Evolutionary conservation across 2,888 invertebrate genomes (phyloP).

Genomic region (Bombyx huttoni): DNA sequence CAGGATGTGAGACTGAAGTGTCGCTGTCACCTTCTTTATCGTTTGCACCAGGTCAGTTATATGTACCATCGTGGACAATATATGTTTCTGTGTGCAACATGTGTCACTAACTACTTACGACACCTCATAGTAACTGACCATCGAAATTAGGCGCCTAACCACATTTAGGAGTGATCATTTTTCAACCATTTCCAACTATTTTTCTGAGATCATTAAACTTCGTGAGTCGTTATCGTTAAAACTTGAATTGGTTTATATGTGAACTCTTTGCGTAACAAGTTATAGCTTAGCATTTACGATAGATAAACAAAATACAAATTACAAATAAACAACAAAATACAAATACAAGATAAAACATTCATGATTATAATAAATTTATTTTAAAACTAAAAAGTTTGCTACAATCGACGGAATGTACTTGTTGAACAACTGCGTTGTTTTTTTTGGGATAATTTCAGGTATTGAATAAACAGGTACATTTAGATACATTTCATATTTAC

Average conservation of each 20-base stretch:
- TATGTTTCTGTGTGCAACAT: conserved; percentile 61
- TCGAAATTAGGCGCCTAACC: conserved; percentile 31
- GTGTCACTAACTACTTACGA: conserved; percentile 62
- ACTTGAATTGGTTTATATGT: neutral
- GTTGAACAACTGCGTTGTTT: too few relatives aligned
- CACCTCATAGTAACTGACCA: conserved; percentile 23
- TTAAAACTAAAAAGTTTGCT: too few relatives aligned
- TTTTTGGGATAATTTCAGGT: too few relatives aligned
- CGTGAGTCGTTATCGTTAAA: neutral
- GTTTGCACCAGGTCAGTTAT: conserved; percentile 70
- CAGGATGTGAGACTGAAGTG: conserved; percentile 67
- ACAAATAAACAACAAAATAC: too few relatives aligned
- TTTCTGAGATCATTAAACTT: neutral
- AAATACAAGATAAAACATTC: too few relatives aligned
- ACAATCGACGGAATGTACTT: too few relatives aligned
- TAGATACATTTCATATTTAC: too few relatives aligned
- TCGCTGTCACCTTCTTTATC: conserved; percentile 68
- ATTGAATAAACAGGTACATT: too few relatives aligned
- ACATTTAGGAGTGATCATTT: conserved; percentile 18
- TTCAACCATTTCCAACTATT: conserved; percentile 10
- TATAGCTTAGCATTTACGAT: too few relatives aligned
- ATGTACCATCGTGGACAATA: conserved; percentile 61
- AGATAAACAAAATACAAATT: too few relatives aligned
- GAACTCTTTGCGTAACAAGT: too few relatives aligned
- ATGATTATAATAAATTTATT: too few relatives aligned